Evolutionary conservation across 2,113 vertebrate genomes (phyloP).

Genomic region (Melanotaenia duboulayi): DNA sequence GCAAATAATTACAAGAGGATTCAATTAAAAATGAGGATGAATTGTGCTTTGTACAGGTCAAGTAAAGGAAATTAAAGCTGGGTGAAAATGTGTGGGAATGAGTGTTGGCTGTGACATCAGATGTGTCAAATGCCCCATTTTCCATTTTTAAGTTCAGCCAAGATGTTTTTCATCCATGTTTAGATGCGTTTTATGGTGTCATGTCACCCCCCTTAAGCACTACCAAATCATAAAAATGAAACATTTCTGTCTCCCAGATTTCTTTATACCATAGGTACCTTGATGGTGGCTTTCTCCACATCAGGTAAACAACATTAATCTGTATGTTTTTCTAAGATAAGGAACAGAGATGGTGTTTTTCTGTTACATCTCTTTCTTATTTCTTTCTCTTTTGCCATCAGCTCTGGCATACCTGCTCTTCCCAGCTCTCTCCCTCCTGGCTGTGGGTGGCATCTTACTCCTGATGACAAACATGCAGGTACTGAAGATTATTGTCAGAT

Average conservation of each 20-base stretch:
- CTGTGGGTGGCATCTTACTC: slow-evolving; percentile 88
- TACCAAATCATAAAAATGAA: background rate
- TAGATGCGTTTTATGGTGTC: background rate
- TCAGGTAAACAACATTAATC: slow-evolving; percentile 52
- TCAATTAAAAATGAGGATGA: background rate
- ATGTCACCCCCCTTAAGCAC: background rate
- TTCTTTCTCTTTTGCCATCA: slow-evolving; percentile 55
- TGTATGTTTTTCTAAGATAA: background rate
- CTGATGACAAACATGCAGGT: slow-evolving; percentile 97
- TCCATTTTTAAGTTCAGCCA: background rate
- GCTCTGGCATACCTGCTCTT: slow-evolving; percentile 85
- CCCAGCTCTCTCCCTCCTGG: slow-evolving; percentile 85
- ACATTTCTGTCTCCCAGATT: slow-evolving; percentile 40
- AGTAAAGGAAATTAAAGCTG: slow-evolving; percentile 19
- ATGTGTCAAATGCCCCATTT: background rate
- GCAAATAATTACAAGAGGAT: slow-evolving; percentile 21
- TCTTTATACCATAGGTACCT: slow-evolving; percentile 65
- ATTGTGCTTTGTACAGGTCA: background rate
- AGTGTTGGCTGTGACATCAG: background rate
- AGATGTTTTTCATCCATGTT: too few species aligned
- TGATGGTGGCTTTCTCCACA: slow-evolving; percentile 68
- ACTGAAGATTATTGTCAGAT: background rate
- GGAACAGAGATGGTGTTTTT: background rate
- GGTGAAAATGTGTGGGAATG: background rate
- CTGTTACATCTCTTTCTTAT: background rate